Conservation (phyloP, 2,888 invertebrate genomes). For the Protula sp. region DNA sequence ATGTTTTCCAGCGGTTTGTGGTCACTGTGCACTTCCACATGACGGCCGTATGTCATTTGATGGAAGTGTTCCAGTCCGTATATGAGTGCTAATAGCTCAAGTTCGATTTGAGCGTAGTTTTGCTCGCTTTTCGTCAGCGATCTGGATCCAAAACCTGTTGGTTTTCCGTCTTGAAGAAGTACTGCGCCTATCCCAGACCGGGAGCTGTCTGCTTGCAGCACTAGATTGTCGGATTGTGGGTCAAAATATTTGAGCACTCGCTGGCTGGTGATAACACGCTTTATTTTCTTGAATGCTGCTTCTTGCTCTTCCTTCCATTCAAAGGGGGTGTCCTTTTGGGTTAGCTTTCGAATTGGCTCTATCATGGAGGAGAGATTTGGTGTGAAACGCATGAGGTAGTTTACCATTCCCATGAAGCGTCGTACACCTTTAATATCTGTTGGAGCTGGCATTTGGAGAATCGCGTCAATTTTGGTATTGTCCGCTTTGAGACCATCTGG, state of each 20-base stretch:
- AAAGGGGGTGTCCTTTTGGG: background rate
- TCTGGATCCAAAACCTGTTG: background rate
- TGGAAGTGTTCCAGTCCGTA: background rate
- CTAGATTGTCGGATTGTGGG: background rate
- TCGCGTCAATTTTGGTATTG: background rate
- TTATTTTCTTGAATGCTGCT: background rate
- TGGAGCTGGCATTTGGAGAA: background rate
- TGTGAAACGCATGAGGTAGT: background rate
- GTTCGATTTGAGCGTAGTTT: constrained; percentile 2
- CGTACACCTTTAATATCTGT: background rate
- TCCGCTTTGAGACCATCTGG: background rate
- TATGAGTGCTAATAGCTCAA: background rate
- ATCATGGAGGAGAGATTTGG: constrained; percentile 1
- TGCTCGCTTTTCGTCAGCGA: background rate
- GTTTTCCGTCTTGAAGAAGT: background rate
- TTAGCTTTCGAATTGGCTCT: background rate
- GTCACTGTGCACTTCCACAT: background rate
- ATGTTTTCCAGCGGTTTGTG: background rate
- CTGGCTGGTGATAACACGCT: background rate
- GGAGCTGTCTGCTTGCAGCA: background rate
- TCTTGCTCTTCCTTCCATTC: background rate
- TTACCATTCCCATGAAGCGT: background rate
- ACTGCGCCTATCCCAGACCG: background rate
- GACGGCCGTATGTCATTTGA: background rate
- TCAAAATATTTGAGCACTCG: background rate